Percentiles rank a stretch among this genome's conserved stretches.
Evolutionary conservation across 2,113 vertebrate genomes (phyloP).

Genomic region (Tapirus terrestris): DNA sequence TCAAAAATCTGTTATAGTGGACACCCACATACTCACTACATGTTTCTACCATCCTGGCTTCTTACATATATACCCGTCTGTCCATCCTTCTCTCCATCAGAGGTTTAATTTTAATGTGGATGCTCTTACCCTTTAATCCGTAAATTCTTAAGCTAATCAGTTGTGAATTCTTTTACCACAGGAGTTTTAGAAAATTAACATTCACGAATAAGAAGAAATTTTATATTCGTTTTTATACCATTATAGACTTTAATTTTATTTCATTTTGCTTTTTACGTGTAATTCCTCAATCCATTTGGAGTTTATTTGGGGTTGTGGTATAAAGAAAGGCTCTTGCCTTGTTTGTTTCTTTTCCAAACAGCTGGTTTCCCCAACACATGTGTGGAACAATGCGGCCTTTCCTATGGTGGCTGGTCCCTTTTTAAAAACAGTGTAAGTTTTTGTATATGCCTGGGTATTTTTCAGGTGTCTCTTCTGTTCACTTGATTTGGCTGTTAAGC

Average conservation of each 20-base stretch:
- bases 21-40: no score
- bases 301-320: not conserved
- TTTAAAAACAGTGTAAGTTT: not conserved
- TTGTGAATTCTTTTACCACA: not conserved
- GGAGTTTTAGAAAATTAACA: not conserved
- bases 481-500: not conserved
- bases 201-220: not conserved
- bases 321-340: not conserved
- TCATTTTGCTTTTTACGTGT: not conserved
- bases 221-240: not conserved
- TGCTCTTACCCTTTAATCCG: not conserved
- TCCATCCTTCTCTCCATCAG: not conserved
- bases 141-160: not conserved
- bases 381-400: not conserved
- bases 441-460: not conserved
- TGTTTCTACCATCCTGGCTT: not conserved
- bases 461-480: not conserved
- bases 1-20: not conserved
- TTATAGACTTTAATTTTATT: not conserved
- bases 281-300: not conserved
- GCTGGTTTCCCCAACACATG: not conserved
- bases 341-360: not conserved
- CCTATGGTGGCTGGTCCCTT: not conserved
- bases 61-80: fast-evolving
- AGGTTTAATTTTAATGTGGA: not conserved